A percentile compares a stretch with the other conserved stretches of the same genome.
These are phyloP conservation scores for Melanotaenia pygmaea DNA, from an alignment of 2,797 vertebrate genomes.

Conservation along the genomic window DNA sequence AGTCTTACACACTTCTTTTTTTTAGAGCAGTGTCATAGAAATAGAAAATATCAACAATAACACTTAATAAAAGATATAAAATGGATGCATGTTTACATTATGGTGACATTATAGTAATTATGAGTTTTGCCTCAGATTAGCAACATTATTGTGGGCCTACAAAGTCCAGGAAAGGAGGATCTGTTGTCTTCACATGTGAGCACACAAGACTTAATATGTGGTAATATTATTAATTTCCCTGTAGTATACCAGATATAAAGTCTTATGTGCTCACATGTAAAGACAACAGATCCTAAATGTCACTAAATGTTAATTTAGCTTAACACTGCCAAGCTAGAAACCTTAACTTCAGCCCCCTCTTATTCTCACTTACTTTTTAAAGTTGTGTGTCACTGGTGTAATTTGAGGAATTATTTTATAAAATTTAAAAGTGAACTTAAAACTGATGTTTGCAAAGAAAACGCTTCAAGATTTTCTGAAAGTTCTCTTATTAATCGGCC, in stretches of 20 bases:
- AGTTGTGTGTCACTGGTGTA: background rate
- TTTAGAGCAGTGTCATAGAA: no score
- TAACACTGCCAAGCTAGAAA: background rate
- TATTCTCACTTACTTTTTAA: background rate
- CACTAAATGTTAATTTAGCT: background rate
- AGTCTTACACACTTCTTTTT: background rate
- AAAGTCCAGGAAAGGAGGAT: no score
- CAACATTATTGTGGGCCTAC: no score
- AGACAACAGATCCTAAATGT: no score
- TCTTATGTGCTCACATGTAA: no score
- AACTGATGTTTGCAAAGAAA: background rate
- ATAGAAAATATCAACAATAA: background rate
- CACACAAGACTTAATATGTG: no score
- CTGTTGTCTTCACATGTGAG: no score
- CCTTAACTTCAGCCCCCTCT: background rate
- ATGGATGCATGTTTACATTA: background rate
- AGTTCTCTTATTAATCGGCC: constrained; percentile 1
- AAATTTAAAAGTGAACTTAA: background rate
- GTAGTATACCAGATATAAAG: no score
- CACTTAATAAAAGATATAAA: background rate
- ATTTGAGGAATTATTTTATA: background rate
- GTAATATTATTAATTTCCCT: no score
- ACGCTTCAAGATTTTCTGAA: background rate
- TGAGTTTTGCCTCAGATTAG: no score
- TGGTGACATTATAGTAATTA: background rate